Base-by-base conservation (phyloP, 2,888 invertebrate genomes). In the Agonopterix arenella region DNA sequence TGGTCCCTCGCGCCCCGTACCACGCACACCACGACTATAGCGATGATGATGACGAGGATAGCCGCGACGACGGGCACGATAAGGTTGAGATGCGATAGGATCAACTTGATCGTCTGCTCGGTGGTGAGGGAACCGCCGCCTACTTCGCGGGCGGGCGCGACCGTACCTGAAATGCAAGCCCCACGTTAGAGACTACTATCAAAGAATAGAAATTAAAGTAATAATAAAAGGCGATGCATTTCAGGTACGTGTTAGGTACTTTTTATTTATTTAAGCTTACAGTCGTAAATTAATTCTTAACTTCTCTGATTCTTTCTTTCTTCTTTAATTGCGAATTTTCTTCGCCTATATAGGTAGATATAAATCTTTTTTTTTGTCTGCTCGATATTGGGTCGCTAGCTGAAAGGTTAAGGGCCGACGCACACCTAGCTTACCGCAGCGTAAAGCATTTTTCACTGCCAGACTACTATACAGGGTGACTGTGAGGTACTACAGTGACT, bases 1-100 rank as follows among this genome's bases (percentile, higher is more conserved):
- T 93, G 93, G 78, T 93, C 92, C 89, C 95, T 92, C 82, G 95
- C 94, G 76, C 96, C 95, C 73, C 94, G 93, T 68, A 97, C 93
- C 71, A 96, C 95, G 93, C 96, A 97, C 79, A 97, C 96, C 80
- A 98, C 96, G 80, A 96, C 93, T 78, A 97, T 93, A 72, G 97
- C 97, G 85, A 97, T 95, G 82, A 97, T 94, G 85, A 97, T 95
- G 89, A 98, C 97, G 74, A 97, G 92, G 68, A 96, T 91, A 68
- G 97, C 96, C 63, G 97, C 96, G 80, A 96, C 95, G 70, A 97
- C 95, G 51, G 97, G 97, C 73, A 98, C 96, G 89, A 98, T 95
- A 77, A 98, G 93, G 91, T 97, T 96, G 79, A 97, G 92, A 90
- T 97, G 96, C 70, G 95, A 93, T 88, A 96, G 93, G 84, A 97